A percentile compares a stretch with the other conserved stretches of the same genome.
Conservation (phyloP, 2,113 vertebrate species). For the Petromus typicus region DNA sequence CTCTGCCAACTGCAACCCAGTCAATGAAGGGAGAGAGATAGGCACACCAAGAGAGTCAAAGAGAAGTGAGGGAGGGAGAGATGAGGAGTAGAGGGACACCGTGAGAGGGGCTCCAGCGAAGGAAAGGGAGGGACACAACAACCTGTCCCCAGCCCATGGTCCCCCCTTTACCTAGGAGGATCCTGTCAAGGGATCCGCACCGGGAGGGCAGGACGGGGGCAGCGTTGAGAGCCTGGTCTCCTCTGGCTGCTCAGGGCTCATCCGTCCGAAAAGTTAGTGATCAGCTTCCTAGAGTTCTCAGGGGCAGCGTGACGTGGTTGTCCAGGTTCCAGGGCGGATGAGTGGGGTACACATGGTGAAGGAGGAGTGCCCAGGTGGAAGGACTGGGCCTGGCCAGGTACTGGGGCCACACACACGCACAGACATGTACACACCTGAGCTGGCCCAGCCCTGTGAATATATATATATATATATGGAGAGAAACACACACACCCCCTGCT, state of each 20-base stretch:
- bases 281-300: slow-evolving; percentile 67
- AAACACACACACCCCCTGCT: slow-evolving; percentile 77
- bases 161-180: slow-evolving; percentile 71
- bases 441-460: slow-evolving; percentile 80
- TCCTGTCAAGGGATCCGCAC: slow-evolving; percentile 53
- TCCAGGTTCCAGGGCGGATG: slow-evolving; percentile 22
- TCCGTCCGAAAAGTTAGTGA: slow-evolving; percentile 80
- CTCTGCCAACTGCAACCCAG: neutral
- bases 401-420: slow-evolving; percentile 10
- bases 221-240: slow-evolving; percentile 59
- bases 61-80: neutral
- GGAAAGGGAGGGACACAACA: neutral
- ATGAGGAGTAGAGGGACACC: neutral
- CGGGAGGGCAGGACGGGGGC: neutral
- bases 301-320: neutral
- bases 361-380: neutral
- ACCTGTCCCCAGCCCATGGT: neutral
- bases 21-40: neutral
- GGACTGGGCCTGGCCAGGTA: neutral
- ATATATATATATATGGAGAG: slow-evolving; percentile 82
- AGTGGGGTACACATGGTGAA: slow-evolving; percentile 49
- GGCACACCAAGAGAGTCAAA: neutral
- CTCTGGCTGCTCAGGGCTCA: slow-evolving; percentile 74
- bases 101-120: neutral
- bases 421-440: slow-evolving; percentile 76